phyloP scores from a whole-genome alignment of 2,888 invertebrate genomes.

The Habroteleia sp. region DNA sequence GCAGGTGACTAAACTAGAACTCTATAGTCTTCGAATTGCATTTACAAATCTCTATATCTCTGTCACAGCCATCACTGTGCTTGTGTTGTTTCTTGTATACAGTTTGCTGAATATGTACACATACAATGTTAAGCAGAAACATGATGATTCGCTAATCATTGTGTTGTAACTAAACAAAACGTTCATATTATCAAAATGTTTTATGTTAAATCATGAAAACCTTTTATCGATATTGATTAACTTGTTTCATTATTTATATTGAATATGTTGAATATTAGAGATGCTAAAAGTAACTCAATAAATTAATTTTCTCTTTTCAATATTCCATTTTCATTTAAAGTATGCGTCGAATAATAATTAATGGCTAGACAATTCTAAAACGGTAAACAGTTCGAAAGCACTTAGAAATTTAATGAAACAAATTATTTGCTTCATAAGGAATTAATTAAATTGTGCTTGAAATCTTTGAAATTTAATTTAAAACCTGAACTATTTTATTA shows the following conservation, averaged over 20 bases:
- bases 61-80: conserved; percentile 30
- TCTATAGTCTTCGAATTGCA: conserved; percentile 42
- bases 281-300: too few species aligned
- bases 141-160: conserved; percentile 19
- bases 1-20: conserved; percentile 44
- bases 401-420: background rate
- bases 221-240: too few species aligned
- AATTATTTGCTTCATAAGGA: background rate
- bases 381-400: too few species aligned
- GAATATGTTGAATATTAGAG: too few species aligned
- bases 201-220: too few species aligned
- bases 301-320: too few species aligned
- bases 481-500: conserved; percentile 2
- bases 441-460: conserved; percentile 1
- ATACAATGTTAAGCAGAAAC: conserved; percentile 5
- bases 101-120: conserved; percentile 39
- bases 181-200: too few species aligned
- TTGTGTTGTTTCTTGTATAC: conserved; percentile 15
- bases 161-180: background rate
- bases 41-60: conserved; percentile 39
- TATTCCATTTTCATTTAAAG: too few species aligned
- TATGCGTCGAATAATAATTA: too few species aligned
- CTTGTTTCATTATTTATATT: too few species aligned
- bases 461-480: background rate
- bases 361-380: too few species aligned